Conservation (phyloP, 2,888 invertebrate genomes). For the Dolichopus griseipennis region DNA sequence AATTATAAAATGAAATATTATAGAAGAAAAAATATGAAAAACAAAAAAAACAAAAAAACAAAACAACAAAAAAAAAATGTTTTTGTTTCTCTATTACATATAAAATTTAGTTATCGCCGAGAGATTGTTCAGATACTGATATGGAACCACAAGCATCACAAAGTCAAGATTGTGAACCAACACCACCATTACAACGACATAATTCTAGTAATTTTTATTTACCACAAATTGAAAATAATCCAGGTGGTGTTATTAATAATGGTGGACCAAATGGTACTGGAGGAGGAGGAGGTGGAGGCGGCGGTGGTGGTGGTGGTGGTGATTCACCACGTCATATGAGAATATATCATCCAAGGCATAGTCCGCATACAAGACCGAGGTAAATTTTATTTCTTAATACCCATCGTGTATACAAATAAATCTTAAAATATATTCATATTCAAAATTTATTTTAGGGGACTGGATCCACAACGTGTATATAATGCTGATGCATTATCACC, state of each 20-base stretch:
- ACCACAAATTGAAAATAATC: conserved; percentile 50
- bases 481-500: conserved; percentile 54
- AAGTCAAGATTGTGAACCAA: conserved; percentile 87
- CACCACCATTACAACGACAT: conserved; percentile 76
- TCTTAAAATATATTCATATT: not conserved
- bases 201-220: conserved; percentile 84
- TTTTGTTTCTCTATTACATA: conserved; percentile 21
- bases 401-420: not conserved
- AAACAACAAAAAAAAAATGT: conserved; percentile 11
- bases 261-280: conserved; percentile 25
- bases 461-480: conserved; percentile 56
- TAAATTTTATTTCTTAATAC: conserved; percentile 26
- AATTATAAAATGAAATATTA: conserved; percentile 14
- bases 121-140: conserved; percentile 74
- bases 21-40: conserved; percentile 8
- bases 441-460: conserved; percentile 41
- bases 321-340: conserved; percentile 48
- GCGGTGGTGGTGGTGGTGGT: conserved; percentile 33
- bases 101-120: conserved; percentile 62
- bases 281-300: conserved; percentile 25
- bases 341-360: conserved; percentile 53
- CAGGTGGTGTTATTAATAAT: conserved; percentile 25
- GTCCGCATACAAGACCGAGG: conserved; percentile 72
- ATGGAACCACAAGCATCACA: conserved; percentile 84
- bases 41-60: conserved; percentile 11